These are phyloP conservation scores for Drosophila multiciliata DNA, from an alignment of 2,888 invertebrate genomes.

Conservation along the genomic window DNA sequence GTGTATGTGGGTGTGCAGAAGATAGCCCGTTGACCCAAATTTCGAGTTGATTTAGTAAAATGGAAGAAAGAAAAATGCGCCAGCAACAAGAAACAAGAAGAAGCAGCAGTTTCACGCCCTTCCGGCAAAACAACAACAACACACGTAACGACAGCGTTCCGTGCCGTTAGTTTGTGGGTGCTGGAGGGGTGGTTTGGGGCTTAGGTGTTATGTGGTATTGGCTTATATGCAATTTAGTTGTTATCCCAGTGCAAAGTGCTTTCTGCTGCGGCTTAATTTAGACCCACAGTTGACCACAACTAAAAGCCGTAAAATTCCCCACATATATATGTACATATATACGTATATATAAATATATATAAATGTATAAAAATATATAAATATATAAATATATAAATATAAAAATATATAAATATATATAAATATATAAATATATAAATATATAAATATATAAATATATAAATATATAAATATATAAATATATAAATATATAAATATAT, in stretches of 20 bases:
- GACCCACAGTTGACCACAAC: conserved; percentile 39
- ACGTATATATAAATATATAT: background rate
- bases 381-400: background rate
- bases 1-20: conserved; percentile 44
- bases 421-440: too few species aligned
- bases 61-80: conserved; percentile 47
- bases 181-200: background rate
- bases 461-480: too few species aligned
- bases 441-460: too few species aligned
- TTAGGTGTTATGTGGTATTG: background rate
- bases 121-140: conserved; percentile 28
- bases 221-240: conserved; percentile 41
- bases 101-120: conserved; percentile 54
- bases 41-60: conserved; percentile 77
- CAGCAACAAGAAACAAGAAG: conserved; percentile 41
- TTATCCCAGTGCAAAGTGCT: conserved; percentile 50
- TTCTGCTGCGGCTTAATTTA: conserved; percentile 49
- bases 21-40: conserved; percentile 83
- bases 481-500: too few species aligned
- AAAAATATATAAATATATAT: background rate
- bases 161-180: conserved; percentile 36
- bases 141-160: conserved; percentile 35
- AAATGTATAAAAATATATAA: background rate
- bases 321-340: background rate
- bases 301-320: background rate